Conservation (phyloP, 1,140 invertebrate species). For the Globodera rostochiensis region DNA sequence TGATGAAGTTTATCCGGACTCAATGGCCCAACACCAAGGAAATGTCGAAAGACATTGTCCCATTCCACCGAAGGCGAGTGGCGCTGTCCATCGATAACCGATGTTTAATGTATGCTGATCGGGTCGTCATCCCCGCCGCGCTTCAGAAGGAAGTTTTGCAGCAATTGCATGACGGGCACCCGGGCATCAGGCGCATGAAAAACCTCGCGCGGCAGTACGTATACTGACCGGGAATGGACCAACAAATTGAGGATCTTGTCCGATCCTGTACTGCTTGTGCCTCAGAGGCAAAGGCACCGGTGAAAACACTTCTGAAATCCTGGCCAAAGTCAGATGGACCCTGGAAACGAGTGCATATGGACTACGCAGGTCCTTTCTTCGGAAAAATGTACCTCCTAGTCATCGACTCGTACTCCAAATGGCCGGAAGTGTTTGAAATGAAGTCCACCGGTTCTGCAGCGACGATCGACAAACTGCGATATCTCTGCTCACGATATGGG, state of each 20-base stretch:
- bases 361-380: conserved; percentile 66
- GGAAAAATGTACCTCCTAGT: conserved; percentile 69
- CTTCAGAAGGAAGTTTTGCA: background rate
- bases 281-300: conserved; percentile 5
- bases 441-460: background rate
- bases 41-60: background rate
- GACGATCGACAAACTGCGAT: conserved; percentile 16
- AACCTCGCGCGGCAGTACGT: background rate
- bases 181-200: conserved; percentile 18
- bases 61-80: background rate
- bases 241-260: conserved; percentile 9
- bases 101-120: background rate
- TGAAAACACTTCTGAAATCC: background rate
- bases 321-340: background rate
- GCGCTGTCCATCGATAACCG: background rate
- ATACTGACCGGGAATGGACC: conserved; percentile 13
- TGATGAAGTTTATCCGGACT: too few relatives aligned
- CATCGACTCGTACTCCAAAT: background rate
- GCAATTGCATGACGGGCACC: conserved; percentile 6
- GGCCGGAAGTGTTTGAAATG: conserved; percentile 18
- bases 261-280: background rate
- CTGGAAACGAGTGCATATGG: conserved; percentile 60
- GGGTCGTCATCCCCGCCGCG: background rate
- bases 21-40: background rate
- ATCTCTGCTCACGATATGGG: background rate